Evolutionary conservation across 2,113 vertebrate species (phyloP).

Genomic region (Xenopus laevis): DNA sequence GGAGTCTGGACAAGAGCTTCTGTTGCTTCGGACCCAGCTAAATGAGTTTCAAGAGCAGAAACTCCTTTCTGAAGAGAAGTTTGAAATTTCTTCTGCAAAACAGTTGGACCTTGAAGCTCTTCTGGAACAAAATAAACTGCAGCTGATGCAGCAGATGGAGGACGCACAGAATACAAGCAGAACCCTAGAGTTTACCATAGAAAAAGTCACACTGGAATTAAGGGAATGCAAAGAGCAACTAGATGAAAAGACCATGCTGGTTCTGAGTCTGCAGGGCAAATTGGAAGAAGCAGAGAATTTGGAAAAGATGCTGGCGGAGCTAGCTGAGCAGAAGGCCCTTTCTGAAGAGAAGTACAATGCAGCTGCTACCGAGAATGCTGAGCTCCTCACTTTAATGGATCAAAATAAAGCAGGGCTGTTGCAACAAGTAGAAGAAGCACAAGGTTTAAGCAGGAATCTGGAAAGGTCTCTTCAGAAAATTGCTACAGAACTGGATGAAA

Average conservation of each 20-base stretch:
- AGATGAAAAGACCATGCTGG: slow-evolving; percentile 48
- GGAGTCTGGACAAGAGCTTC: slow-evolving; percentile 51
- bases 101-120: slow-evolving; percentile 45
- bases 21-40: slow-evolving; percentile 62
- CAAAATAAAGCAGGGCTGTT: slow-evolving; percentile 58
- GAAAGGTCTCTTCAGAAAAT: slow-evolving; percentile 49
- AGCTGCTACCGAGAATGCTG: slow-evolving; percentile 46
- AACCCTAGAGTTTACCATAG: slow-evolving; percentile 47
- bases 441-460: slow-evolving; percentile 47
- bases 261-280: slow-evolving; percentile 48
- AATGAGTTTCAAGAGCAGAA: slow-evolving; percentile 53
- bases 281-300: slow-evolving; percentile 52
- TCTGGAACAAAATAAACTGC: slow-evolving; percentile 60
- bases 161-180: slow-evolving; percentile 51
- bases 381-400: slow-evolving; percentile 52
- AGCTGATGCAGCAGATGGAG: slow-evolving; percentile 54
- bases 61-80: slow-evolving; percentile 50
- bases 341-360: slow-evolving; percentile 54
- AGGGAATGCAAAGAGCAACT: slow-evolving; percentile 52
- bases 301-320: slow-evolving; percentile 49
- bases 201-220: slow-evolving; percentile 53
- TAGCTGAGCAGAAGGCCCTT: slow-evolving; percentile 50
- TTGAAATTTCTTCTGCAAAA: slow-evolving; percentile 48
- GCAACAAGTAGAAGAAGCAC: slow-evolving; percentile 55
- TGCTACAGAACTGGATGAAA: slow-evolving; percentile 52